Evolutionary conservation across 2,888 invertebrate genomes (phyloP), one percentile per base, ranked within the genome.

Genomic region (Phengaris arion): DNA sequence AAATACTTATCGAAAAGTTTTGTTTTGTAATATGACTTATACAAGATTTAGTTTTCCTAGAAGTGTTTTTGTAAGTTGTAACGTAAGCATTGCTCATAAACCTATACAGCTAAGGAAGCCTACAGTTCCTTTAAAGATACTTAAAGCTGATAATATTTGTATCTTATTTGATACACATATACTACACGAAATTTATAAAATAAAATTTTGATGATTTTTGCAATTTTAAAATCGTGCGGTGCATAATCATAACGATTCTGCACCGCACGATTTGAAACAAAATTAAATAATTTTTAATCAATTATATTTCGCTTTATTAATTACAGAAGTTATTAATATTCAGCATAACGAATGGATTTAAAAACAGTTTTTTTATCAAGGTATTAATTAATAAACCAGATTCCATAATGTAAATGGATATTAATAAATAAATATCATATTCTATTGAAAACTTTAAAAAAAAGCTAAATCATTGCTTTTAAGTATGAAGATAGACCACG

Each of bases 331-430:
- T 64, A 64, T 64, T 35, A 64, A 45, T 64, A 64, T 64, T 64
- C 64, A 45, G 64, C 64, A 12, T 45, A 64, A 64, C 64, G 64
- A 64, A 64, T 64, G 35, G 35, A 64, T 45, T 64, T 64, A 64
- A 45, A 35, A 64, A 45, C 35, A 64, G 35, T 15, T 64, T 59
- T 22, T 59, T 59, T 64, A 64, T 35, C 10, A 10, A 64, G 64
- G 13, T 45, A 35, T 64, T 45, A 35, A 35, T 64, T 45, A 35
- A 64, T 45, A 45, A 64, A 64, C 35, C 13, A 12, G 35, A 64
- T 45, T 45, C 64, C 2, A 12, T 12, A 13, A 35, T 64, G 64
- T 64, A 64, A 45, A 64, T 64, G 45, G 64, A 64, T 64, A 45
- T 64, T 13, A 64, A 12, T 64, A 64, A 35, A 45, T 64, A 64